Evolutionary conservation across 2,113 vertebrate species (phyloP), one percentile per base, ranked within the genome.

Genomic region (Amblyopsis rosae): DNA sequence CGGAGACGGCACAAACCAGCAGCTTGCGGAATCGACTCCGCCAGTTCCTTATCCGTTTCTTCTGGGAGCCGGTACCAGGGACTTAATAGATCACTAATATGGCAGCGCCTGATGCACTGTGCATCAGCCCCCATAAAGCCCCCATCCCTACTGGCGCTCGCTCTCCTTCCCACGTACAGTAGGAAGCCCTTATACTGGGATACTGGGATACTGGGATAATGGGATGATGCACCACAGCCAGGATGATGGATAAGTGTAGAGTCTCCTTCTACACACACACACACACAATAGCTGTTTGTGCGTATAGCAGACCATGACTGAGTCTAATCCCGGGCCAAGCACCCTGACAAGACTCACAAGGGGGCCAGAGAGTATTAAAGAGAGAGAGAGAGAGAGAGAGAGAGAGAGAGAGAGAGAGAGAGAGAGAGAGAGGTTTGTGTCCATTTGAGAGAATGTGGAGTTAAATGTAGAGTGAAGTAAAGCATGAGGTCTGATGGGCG

Each of bases 1-100:
- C 8, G 48, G 48, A 86, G 83, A 89, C 80, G 81, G 83, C 83
- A 78, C 73, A 78, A 63, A 86, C 89, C 89, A 89, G 89, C 87
- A 87, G 71, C 82, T 85, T 89, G 81, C 66, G 50, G 76, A 85
- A 87, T 79, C 63, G 81, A 86, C 88, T 77, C 67, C 59, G 72
- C 46, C 77, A 82, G 76, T 85, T 82, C 82, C 77, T 76, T 56
- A 72, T 51, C 11, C 15, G 49, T 51, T 8, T 11, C 11, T 51
- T 12, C 12, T 5, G n/a, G 50, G n/a, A 53, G 11, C 51, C 35
- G 35, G 35, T 41, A 41, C 5, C 35, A 41, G 6, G 3, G 35
- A 8, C 35, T 41, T 53, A 15, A 12, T 15, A 53, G 51, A 13
- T 15, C 51, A 13, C n/a, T 53, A 53, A n/a, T 53, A n/a, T 6